A percentile compares a stretch with the other conserved stretches of the same genome.
Conservation (phyloP, 2,113 vertebrate species). For the Mus spicilegus region DNA sequence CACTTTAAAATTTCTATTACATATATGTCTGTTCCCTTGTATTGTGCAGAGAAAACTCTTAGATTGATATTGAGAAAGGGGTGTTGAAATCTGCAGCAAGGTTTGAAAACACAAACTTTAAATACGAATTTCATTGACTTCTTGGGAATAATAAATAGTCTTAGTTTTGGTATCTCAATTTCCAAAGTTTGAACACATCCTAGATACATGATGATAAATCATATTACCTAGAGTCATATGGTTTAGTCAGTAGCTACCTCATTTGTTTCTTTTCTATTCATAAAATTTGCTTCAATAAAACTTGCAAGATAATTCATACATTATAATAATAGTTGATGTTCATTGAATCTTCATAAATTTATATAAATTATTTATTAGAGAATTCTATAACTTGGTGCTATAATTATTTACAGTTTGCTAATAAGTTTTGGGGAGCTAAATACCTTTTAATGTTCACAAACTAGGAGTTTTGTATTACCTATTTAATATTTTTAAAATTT, state of each 20-base stretch:
- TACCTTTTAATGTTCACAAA: not conserved
- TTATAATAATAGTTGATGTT: not conserved
- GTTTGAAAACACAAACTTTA: not conserved
- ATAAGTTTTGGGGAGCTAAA: not conserved
- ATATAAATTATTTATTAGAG: not conserved
- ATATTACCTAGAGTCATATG: not conserved
- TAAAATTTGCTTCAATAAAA: not conserved
- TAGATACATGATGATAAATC: not conserved
- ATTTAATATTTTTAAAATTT: not conserved
- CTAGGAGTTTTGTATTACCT: not conserved
- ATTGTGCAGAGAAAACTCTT: not conserved
- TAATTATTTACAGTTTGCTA: not conserved
- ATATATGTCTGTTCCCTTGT: not conserved
- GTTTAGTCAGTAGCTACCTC: constrained; percentile 6
- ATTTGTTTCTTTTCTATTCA: not conserved
- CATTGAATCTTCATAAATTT: not conserved
- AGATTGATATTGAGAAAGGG: not conserved
- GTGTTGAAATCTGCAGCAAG: not conserved
- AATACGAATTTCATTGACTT: not conserved
- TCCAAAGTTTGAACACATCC: not conserved
- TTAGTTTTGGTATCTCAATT: not conserved
- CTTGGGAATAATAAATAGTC: not conserved
- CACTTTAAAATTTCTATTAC: constrained; percentile 23
- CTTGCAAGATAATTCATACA: not conserved
- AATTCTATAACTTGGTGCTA: not conserved